Percentiles rank a stretch among this genome's conserved stretches.
These are phyloP conservation scores for Neoarius graeffei DNA, from an alignment of 2,113 vertebrate genomes.

Conservation along the genomic window DNA sequence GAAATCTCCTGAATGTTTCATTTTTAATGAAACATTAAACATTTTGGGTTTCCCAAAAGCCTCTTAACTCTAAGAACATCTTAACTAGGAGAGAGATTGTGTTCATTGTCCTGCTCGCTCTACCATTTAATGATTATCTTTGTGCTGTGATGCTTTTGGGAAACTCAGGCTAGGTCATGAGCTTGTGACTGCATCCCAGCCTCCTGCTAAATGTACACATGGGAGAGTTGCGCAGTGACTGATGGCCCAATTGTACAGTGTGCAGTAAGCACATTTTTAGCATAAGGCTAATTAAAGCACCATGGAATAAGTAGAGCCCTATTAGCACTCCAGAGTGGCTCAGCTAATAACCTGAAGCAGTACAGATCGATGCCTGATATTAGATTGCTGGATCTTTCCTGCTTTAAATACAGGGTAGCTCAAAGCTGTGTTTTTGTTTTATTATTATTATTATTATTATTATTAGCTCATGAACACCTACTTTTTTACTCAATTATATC, in stretches of 20 bases:
- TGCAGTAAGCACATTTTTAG: constrained; percentile 77
- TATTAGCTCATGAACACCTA: not conserved
- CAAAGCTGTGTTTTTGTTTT: constrained; percentile 4
- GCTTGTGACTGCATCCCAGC: constrained; percentile 56
- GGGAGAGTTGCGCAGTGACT: constrained; percentile 50
- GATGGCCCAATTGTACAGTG: constrained; percentile 68
- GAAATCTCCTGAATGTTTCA: not conserved
- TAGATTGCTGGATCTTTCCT: constrained; percentile 61
- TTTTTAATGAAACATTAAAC: constrained; percentile 69
- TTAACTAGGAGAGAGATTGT: no score
- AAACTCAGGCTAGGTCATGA: constrained; percentile 47
- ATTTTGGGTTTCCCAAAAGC: no score
- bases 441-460: no score
- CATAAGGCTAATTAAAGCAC: constrained; percentile 76
- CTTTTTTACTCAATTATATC: constrained; percentile 2
- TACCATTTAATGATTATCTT: no score
- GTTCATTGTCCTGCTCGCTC: no score
- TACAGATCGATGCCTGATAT: constrained; percentile 75
- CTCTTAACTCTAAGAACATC: no score
- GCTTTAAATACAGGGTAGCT: constrained; percentile 49
- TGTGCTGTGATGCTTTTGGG: no score
- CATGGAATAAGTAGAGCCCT: constrained; percentile 71
- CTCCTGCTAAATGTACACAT: constrained; percentile 71
- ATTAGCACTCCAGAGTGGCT: constrained; percentile 71
- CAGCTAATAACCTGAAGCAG: constrained; percentile 68